Evolutionary conservation across 2,113 vertebrate genomes (phyloP), one percentile per base, ranked within the genome.

Genomic region (Podilymbus podiceps): DNA sequence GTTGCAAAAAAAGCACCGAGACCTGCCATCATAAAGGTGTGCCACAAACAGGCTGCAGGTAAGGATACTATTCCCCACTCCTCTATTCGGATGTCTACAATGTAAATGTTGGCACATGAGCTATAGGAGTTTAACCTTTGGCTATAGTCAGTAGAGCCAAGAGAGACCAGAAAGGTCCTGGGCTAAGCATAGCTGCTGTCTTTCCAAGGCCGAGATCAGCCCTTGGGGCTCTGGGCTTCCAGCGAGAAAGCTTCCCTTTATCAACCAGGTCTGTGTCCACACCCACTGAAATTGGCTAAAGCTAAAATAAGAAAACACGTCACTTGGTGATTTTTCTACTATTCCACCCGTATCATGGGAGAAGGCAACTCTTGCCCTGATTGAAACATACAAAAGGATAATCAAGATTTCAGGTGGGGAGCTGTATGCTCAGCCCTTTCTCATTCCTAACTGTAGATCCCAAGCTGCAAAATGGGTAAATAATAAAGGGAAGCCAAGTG

Each of bases 131-230:
- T 49, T 24, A 30, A 64, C 49, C 30, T 79, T 76, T 73, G 33
- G 5, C 21, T 47, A 27, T 2, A 56, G 46, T 9, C 69, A 78
- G 15, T 2, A 84, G 35, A 77, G 28, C 3, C 33, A 94, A 67
- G 28, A 74, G 50, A 74, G 10, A 8, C 19, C 46, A 92, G 33
- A 66, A 8, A 55, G 52, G n/a, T 52, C 58, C 46, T n/a, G 33
- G 25, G 38, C 12, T 53, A 33, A 80, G 47, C 0, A 0, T 12
- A 67, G 38, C 15, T 84, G 63, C 24, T 62, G 8, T 40, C 15
- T 49, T 30, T 10, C 14, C 1, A 5, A 44, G 23, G 18, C 63
- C 2, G 1, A 40, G 13, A 71, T 18, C 40, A 59, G 18, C 16
- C 8, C 38, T 62, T 12, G 23, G n/a, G 27, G 14, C 28, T 62